phyloP scores from a whole-genome alignment of 1,140 invertebrate genomes.

The Drosophila tsacasi region DNA sequence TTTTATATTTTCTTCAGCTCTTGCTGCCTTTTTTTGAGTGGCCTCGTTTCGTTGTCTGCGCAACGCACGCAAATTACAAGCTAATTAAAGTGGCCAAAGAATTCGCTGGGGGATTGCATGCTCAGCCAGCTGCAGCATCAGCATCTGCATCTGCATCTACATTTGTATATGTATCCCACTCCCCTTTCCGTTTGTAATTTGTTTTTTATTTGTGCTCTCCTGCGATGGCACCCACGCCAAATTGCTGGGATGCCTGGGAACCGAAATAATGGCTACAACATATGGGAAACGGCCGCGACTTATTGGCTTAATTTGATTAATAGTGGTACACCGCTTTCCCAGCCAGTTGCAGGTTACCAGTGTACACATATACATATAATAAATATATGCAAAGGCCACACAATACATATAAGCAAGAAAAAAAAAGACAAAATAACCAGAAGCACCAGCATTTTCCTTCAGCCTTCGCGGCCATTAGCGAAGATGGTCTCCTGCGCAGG shows the following conservation, averaged over 20 bases:
- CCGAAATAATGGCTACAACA: conserved; percentile 43
- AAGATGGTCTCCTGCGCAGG: conserved; percentile 48
- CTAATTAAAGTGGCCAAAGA: conserved; percentile 73
- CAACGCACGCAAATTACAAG: conserved; percentile 79
- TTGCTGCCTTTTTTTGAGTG: conserved; percentile 43
- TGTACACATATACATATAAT: neutral
- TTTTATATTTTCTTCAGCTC: conserved; percentile 25
- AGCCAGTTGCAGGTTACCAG: conserved; percentile 11
- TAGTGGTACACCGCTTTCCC: conserved; percentile 57
- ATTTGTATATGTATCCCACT: conserved; percentile 27
- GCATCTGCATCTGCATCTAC: conserved; percentile 16
- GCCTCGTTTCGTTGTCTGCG: conserved; percentile 58
- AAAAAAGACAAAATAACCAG: conserved; percentile 47
- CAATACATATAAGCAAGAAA: conserved; percentile 5
- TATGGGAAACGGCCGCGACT: conserved; percentile 61
- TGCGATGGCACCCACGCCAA: conserved; percentile 45
- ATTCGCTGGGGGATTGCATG: conserved; percentile 63
- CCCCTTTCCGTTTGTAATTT: conserved; percentile 28
- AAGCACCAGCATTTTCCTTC: conserved; percentile 45
- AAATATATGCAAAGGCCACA: conserved; percentile 62
- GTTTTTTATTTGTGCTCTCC: conserved; percentile 46
- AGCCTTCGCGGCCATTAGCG: conserved; percentile 41
- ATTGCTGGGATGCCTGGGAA: conserved; percentile 62
- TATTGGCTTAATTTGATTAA: conserved; percentile 81
- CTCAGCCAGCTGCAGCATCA: conserved; percentile 32